Evolutionary conservation across 2,113 vertebrate genomes (phyloP).

Genomic region (Hippocampus guttulatus): DNA sequence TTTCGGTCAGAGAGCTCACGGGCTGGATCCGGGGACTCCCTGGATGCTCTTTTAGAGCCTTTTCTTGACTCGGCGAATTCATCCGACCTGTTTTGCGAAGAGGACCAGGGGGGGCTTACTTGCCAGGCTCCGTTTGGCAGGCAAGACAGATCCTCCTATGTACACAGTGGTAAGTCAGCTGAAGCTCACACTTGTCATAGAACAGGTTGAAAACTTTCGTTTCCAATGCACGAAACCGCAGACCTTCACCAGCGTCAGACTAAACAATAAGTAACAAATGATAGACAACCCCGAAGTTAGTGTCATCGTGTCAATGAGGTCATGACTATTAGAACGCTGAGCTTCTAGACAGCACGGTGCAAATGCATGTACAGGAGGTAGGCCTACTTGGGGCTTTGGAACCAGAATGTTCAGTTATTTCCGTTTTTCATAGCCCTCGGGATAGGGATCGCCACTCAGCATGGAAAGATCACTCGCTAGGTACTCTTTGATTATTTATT

Average conservation of each 20-base stretch:
- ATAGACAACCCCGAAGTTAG: neutral
- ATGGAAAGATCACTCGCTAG: no score
- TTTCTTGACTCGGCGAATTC: conserved; percentile 46
- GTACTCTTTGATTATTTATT: no score
- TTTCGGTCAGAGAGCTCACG: conserved; percentile 52
- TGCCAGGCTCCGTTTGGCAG: conserved; percentile 40
- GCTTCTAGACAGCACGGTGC: neutral
- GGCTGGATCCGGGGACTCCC: conserved; percentile 26
- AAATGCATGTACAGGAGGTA: neutral
- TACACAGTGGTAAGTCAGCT: conserved; percentile 55
- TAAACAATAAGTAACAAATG: neutral
- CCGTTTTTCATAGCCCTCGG: no score
- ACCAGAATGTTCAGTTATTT: neutral
- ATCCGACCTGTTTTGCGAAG: conserved; percentile 59
- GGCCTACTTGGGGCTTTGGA: neutral
- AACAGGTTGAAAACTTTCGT: neutral
- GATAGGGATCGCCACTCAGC: no score
- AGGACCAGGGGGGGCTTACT: conserved; percentile 28
- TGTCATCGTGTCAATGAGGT: neutral
- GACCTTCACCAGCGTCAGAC: neutral
- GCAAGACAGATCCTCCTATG: conserved; percentile 56
- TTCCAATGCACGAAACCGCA: neutral
- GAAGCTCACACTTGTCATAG: neutral
- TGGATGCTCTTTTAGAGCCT: conserved; percentile 63
- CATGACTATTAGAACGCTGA: neutral